Conservation (phyloP, 2,113 vertebrate species). For the Recurvirostra avosetta region DNA sequence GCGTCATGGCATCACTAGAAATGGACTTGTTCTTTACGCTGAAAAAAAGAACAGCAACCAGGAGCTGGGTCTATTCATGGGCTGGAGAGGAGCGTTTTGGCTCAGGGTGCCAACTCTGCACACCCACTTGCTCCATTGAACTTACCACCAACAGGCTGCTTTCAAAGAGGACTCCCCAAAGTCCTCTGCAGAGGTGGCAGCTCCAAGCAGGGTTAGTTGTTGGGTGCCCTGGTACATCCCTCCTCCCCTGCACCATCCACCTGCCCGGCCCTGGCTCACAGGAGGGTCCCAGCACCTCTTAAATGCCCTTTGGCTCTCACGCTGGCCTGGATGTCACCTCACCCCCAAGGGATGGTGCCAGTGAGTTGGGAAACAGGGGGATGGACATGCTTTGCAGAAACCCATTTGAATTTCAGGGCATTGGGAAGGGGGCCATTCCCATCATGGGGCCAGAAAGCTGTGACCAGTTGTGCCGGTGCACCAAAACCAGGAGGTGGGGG, state of each 20-base stretch:
- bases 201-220: not conserved
- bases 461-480: not conserved
- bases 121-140: not conserved
- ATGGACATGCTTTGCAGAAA: too few relatives aligned
- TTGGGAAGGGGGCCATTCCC: not conserved
- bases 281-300: not conserved
- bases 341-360: not conserved
- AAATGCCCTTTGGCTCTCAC: rapidly evolving
- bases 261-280: not conserved
- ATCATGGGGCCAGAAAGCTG: rapidly evolving
- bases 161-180: not conserved
- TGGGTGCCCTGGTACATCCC: not conserved
- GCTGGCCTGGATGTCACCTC: not conserved
- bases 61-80: not conserved
- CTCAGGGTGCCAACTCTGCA: not conserved
- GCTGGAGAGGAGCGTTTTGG: not conserved
- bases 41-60: not conserved
- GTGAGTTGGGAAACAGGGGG: too few relatives aligned
- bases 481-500: not conserved
- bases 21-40: rapidly evolving
- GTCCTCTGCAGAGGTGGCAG: not conserved
- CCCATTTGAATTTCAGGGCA: not conserved
- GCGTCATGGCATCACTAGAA: rapidly evolving
- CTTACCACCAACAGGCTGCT: not conserved
- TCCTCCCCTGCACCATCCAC: not conserved